Conservation (phyloP, 2,797 vertebrate species). For the Melanitta fusca region DNA sequence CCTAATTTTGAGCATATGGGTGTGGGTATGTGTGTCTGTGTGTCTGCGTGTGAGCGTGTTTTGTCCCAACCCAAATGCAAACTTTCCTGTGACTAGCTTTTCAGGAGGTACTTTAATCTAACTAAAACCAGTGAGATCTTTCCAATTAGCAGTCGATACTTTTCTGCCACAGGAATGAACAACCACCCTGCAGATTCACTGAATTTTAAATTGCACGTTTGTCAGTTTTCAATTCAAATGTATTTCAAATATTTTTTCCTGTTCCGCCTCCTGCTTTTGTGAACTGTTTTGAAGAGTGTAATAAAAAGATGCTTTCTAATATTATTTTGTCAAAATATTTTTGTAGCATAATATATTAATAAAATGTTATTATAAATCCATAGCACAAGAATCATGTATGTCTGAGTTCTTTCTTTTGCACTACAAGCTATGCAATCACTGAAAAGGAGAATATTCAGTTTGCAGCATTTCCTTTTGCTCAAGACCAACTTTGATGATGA, state of each 20-base stretch:
- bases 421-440: background rate
- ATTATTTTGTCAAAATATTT: constrained; percentile 86
- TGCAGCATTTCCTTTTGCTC: background rate
- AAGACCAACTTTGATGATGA: background rate
- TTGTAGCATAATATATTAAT: constrained; percentile 87
- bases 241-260: constrained; percentile 57
- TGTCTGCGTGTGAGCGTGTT: background rate
- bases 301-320: constrained; percentile 83
- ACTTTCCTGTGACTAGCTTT: background rate
- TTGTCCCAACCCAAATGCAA: background rate
- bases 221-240: constrained; percentile 57
- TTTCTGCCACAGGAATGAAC: background rate
- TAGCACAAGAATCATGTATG: constrained; percentile 7
- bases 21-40: no score
- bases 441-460: background rate
- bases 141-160: background rate
- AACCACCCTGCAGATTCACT: background rate
- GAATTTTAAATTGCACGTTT: constrained; percentile 18
- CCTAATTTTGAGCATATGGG: background rate
- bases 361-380: constrained; percentile 78
- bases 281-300: constrained; percentile 77
- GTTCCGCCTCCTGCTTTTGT: constrained; percentile 68
- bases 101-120: constrained; percentile 39
- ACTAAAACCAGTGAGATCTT: constrained; percentile 8
- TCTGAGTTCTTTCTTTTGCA: background rate